Evolutionary conservation across 53 echinoderm and acorn worm species (phyloP).

Genomic region (Paracentrotus lividus): DNA sequence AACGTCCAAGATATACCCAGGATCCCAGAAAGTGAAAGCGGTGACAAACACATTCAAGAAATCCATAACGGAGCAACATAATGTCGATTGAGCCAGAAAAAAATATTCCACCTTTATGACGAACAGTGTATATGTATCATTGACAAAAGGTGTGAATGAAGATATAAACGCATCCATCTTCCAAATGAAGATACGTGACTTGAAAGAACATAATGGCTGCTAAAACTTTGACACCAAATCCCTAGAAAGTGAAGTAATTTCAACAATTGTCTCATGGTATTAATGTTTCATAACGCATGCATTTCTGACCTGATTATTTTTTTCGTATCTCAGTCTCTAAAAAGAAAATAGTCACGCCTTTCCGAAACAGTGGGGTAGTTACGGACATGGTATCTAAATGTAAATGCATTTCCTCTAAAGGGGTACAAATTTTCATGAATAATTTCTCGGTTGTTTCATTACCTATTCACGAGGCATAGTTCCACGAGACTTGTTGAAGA

Average conservation of each 20-base stretch:
- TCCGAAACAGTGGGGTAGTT: not conserved
- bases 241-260: not conserved
- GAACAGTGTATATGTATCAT: no score
- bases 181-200: not conserved
- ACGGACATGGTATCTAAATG: slow-evolving; percentile 28
- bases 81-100: no score
- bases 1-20: no score
- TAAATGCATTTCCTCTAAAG: slow-evolving; percentile 39
- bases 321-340: not conserved
- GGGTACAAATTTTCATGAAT: slow-evolving; percentile 44
- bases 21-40: no score
- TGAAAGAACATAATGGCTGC: no score
- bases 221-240: not conserved
- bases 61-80: no score
- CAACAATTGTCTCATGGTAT: slow-evolving; percentile 43
- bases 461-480: slow-evolving; percentile 17
- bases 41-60: no score
- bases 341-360: not conserved
- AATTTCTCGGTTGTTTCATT: slow-evolving; percentile 19
- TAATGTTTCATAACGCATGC: slow-evolving; percentile 46
- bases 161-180: not conserved
- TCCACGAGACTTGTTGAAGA: slow-evolving; percentile 48
- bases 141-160: not conserved
- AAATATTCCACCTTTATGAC: no score
- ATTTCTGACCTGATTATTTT: slow-evolving; percentile 4